Evolutionary conservation across 2,797 vertebrate species (phyloP).

Genomic region (Salarias fasciatus): DNA sequence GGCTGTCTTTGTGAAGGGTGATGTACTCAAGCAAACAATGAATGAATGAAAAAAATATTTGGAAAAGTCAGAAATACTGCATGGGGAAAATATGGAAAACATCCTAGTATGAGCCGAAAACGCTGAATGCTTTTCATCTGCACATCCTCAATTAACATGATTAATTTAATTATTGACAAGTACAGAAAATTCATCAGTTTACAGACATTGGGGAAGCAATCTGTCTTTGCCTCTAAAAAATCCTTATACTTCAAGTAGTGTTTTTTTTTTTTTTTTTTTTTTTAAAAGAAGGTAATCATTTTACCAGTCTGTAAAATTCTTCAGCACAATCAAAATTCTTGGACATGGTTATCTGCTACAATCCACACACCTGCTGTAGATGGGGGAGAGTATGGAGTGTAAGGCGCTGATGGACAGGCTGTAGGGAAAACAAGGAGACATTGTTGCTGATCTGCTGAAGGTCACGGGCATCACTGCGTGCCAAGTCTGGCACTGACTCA

Average conservation of each 20-base stretch:
- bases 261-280: no score
- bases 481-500: constrained; percentile 80
- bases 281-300: constrained; percentile 16
- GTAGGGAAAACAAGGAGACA: constrained; percentile 85
- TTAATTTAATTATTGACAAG: background rate
- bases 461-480: constrained; percentile 74
- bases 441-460: constrained; percentile 85
- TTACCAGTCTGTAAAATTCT: constrained; percentile 34
- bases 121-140: constrained; percentile 11
- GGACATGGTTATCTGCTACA: constrained; percentile 61
- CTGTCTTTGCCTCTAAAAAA: constrained; percentile 16
- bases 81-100: constrained; percentile 21
- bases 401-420: constrained; percentile 78
- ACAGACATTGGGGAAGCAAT: background rate
- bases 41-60: constrained; percentile 57
- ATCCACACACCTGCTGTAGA: constrained; percentile 78
- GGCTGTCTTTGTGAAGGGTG: constrained; percentile 36
- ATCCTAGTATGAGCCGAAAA: constrained; percentile 21
- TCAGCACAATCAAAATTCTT: constrained; percentile 64
- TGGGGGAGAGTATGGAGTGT: constrained; percentile 50
- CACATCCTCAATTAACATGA: constrained; percentile 8
- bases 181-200: constrained; percentile 1
- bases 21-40: constrained; percentile 50
- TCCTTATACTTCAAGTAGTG: constrained; percentile 1
- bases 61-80: constrained; percentile 35